These are phyloP conservation scores for Aelia acuminata DNA, from an alignment of 2,888 invertebrate species.

Conservation along the genomic window DNA sequence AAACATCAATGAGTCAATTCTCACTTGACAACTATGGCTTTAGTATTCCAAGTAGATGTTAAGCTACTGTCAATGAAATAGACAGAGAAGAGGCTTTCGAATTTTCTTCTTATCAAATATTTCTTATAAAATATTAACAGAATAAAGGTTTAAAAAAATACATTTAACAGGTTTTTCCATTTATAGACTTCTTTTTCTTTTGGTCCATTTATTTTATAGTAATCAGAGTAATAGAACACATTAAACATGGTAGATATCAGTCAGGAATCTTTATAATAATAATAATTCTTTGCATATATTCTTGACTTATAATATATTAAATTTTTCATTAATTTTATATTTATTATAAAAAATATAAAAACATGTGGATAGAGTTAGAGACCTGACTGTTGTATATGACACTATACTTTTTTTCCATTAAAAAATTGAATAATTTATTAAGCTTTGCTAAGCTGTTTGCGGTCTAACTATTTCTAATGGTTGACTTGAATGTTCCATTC, in stretches of 20 bases:
- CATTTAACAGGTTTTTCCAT: background rate
- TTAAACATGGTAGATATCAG: background rate
- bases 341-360: background rate
- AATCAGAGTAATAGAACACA: no score
- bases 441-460: conserved; percentile 45
- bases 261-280: background rate
- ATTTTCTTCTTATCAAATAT: background rate
- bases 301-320: background rate
- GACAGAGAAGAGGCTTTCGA: background rate
- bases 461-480: conserved; percentile 62
- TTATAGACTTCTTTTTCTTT: background rate
- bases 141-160: no score
- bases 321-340: background rate
- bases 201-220: background rate
- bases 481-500: conserved; percentile 74
- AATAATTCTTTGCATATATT: background rate
- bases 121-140: background rate
- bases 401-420: conserved; percentile 2
- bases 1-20: no score
- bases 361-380: background rate
- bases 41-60: no score
- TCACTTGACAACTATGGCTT: no score
- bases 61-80: no score
- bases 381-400: background rate
- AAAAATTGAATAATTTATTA: background rate